Percentiles rank a stretch among this genome's conserved stretches.
Conservation (phyloP, 2,797 vertebrate genomes). For the Sebastes vulpes region DNA sequence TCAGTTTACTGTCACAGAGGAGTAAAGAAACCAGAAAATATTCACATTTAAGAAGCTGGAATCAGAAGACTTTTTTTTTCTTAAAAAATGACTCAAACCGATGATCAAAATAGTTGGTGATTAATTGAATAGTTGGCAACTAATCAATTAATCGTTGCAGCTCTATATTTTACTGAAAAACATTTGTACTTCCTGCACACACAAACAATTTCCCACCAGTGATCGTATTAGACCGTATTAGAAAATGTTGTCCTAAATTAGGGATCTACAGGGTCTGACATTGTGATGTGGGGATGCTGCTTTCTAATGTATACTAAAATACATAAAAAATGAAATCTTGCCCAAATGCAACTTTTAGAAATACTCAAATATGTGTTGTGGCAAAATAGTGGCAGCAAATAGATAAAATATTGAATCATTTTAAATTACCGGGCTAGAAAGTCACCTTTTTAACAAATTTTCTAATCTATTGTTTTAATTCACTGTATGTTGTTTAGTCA, state of each 20-base stretch:
- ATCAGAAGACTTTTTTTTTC: no score
- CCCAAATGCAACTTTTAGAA: neutral
- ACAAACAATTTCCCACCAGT: no score
- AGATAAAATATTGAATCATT: neutral
- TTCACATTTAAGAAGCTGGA: no score
- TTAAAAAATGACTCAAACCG: no score
- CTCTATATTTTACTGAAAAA: no score
- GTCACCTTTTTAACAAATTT: neutral
- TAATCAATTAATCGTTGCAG: no score
- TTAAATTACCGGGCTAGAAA: neutral
- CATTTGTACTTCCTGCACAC: no score
- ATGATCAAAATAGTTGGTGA: no score
- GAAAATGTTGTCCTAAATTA: neutral
- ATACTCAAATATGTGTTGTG: neutral
- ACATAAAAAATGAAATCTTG: no score
- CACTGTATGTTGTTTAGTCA: neutral
- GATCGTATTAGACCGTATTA: neutral
- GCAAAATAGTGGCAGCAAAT: neutral
- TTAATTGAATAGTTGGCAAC: no score
- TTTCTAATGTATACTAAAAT: neutral
- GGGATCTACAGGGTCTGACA: neutral
- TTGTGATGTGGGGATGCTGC: neutral
- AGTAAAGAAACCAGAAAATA: no score
- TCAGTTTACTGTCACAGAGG: rapidly evolving
- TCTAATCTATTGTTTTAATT: neutral